Percentiles rank a stretch among this genome's conserved stretches.
These are phyloP conservation scores for Oreochromis spilurus DNA, from an alignment of 2,113 vertebrate genomes.

Conservation along the genomic window DNA sequence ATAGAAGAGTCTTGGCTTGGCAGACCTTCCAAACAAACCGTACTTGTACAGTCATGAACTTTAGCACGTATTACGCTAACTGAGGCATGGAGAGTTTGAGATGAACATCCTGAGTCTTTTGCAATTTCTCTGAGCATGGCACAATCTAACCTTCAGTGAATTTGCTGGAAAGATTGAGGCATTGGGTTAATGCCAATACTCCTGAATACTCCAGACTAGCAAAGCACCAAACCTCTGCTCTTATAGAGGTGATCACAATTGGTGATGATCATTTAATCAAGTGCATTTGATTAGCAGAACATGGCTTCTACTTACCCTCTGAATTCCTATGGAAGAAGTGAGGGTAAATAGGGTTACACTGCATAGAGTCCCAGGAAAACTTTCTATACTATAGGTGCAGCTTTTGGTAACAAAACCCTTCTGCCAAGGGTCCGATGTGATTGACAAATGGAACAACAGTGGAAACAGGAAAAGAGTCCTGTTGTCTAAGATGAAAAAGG, in stretches of 20 bases:
- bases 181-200: neutral
- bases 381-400: neutral
- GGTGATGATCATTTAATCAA: fast-evolving
- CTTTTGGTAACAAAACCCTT: neutral
- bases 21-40: neutral
- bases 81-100: neutral
- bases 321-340: neutral
- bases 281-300: neutral
- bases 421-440: neutral
- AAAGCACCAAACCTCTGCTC: neutral
- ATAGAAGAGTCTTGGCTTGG: neutral
- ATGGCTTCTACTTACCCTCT: neutral
- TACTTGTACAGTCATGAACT: neutral
- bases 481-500: neutral
- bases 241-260: neutral
- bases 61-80: neutral
- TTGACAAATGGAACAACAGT: neutral
- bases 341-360: neutral
- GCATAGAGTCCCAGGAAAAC: neutral
- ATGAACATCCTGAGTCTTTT: neutral
- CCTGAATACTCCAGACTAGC: neutral
- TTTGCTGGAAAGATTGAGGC: neutral
- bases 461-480: neutral
- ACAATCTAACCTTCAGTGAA: neutral
- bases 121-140: neutral